These are phyloP conservation scores for Polia nebulosa DNA, from an alignment of 2,888 invertebrate species.

Conservation along the genomic window DNA sequence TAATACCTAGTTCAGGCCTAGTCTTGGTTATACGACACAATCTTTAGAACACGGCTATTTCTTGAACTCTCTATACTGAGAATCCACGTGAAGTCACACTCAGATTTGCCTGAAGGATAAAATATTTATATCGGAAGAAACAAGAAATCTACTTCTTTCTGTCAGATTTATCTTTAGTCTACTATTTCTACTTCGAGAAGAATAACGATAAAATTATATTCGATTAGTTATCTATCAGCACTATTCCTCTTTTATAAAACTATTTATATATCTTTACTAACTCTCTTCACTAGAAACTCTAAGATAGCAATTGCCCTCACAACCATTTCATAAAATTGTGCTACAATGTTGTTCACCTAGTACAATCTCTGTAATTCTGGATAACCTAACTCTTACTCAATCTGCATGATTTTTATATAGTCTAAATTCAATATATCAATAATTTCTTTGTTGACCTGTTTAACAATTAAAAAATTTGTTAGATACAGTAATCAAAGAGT, in stretches of 20 bases:
- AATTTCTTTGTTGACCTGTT: slow-evolving; percentile 31
- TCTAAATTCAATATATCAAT: background rate
- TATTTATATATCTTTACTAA: background rate
- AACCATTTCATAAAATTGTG: background rate
- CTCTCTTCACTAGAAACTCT: background rate
- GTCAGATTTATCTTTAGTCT: no score
- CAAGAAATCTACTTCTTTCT: background rate
- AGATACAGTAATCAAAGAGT: background rate
- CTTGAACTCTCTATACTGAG: background rate
- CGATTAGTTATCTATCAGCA: background rate
- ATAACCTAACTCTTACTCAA: no score
- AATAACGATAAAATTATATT: background rate
- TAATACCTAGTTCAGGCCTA: background rate
- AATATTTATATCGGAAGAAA: background rate
- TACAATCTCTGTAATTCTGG: no score
- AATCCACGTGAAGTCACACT: background rate
- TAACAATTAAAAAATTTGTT: slow-evolving; percentile 26
- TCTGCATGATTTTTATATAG: background rate
- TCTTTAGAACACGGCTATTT: background rate
- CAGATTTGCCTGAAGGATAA: background rate
- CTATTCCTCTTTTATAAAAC: background rate
- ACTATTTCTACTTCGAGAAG: background rate
- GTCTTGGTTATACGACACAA: background rate
- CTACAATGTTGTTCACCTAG: no score
- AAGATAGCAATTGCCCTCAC: no score